These are phyloP conservation scores for Macaca fascicularis DNA, from an alignment of 2,113 vertebrate genomes.

Conservation along the genomic window T2T-MFA8v1.1 NC_088389.1:17000001-17000500, in stretches of 20 bases:
- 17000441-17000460: background rate
- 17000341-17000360: constrained; percentile 33
- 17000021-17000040: background rate
- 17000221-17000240: background rate
- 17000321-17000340: constrained; percentile 61
- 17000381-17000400: background rate
- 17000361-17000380: constrained; percentile 11
- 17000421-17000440: constrained; percentile 44
- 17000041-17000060: background rate
- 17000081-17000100: background rate
- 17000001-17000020: background rate
- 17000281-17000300: background rate
- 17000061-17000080: background rate
- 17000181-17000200: background rate
- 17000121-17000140: background rate
- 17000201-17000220: background rate
- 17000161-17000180: background rate
- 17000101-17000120: background rate
- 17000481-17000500: background rate
- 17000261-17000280: background rate
- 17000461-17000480: background rate
- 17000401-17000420: constrained; percentile 40
- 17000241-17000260: background rate
- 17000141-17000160: background rate
- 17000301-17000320: constrained; percentile 42